These are phyloP conservation scores for Schizotus pectinicornis DNA, from an alignment of 2,888 invertebrate species.

Conservation along the genomic window DNA sequence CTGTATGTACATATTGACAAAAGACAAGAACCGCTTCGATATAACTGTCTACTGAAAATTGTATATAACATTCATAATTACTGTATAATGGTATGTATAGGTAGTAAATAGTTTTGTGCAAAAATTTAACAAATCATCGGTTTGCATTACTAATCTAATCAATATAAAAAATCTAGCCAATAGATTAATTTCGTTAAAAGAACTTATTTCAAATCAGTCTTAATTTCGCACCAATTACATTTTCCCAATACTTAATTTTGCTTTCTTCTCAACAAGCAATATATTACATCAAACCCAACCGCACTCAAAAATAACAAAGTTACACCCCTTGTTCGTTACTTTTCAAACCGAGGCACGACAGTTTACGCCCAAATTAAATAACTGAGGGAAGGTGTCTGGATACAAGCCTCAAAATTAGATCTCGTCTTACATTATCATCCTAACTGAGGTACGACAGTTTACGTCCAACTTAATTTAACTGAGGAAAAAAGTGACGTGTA, in stretches of 20 bases:
- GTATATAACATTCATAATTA: conserved; percentile 34
- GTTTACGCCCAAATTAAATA: no score
- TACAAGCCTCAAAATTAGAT: background rate
- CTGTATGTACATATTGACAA: conserved; percentile 57
- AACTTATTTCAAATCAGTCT: conserved; percentile 38
- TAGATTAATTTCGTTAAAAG: conserved; percentile 28
- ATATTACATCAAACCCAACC: no score
- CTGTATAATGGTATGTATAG: conserved; percentile 36
- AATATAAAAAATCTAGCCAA: conserved; percentile 26
- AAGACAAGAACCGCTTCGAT: conserved; percentile 41
- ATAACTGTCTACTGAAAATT: conserved; percentile 36
- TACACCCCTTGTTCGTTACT: background rate
- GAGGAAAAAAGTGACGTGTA: conserved; percentile 28
- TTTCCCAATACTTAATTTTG: conserved; percentile 22
- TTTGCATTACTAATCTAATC: conserved; percentile 23
- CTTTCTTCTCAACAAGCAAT: conserved; percentile 12
- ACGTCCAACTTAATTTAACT: conserved; percentile 23
- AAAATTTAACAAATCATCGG: conserved; percentile 27
- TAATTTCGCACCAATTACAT: conserved; percentile 40
- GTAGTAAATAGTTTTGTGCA: conserved; percentile 26
- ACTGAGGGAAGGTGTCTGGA: no score
- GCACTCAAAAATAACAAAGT: background rate
- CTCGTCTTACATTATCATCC: conserved; percentile 1
- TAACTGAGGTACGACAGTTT: conserved; percentile 24
- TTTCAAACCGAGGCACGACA: no score